Evolutionary conservation across 2,797 vertebrate genomes (phyloP).

Genomic region (Gymnopithys bicolor): DNA sequence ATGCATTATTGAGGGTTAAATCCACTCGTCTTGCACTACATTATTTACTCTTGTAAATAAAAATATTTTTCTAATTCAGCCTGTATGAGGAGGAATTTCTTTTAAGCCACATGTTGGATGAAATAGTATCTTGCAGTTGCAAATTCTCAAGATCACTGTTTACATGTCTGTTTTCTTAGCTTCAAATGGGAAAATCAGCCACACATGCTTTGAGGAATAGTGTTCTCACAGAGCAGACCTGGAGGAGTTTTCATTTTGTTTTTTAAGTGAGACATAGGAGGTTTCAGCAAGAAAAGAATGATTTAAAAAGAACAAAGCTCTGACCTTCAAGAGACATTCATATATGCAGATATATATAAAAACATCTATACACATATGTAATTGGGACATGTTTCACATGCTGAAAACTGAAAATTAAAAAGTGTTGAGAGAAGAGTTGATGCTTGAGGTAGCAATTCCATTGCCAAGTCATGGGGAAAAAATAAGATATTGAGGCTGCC

Average conservation of each 20-base stretch:
- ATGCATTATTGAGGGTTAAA: constrained; percentile 75
- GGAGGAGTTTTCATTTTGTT: not conserved
- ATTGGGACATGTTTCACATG: not conserved
- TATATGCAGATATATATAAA: not conserved
- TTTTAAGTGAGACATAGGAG: not conserved
- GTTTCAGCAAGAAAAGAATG: not conserved
- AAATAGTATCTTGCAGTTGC: not conserved
- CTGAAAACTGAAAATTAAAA: not conserved
- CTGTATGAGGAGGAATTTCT: not conserved
- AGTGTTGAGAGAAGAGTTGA: not conserved
- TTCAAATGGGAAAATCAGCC: not conserved
- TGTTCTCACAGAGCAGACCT: not conserved
- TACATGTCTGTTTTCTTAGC: not conserved
- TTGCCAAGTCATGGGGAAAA: not conserved
- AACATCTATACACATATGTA: not conserved
- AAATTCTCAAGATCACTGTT: not conserved
- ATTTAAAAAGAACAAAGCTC: not conserved
- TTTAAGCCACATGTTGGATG: not conserved
- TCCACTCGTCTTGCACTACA: constrained; percentile 76
- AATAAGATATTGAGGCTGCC: not conserved
- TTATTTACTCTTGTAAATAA: constrained; percentile 80
- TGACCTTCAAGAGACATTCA: not conserved
- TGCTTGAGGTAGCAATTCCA: not conserved
- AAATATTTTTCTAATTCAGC: constrained; percentile 79
- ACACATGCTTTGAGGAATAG: not conserved